A percentile compares a stretch with the other conserved stretches of the same genome.
phyloP scores from a whole-genome alignment of 2,113 vertebrate species.

The Empidonax traillii region DNA sequence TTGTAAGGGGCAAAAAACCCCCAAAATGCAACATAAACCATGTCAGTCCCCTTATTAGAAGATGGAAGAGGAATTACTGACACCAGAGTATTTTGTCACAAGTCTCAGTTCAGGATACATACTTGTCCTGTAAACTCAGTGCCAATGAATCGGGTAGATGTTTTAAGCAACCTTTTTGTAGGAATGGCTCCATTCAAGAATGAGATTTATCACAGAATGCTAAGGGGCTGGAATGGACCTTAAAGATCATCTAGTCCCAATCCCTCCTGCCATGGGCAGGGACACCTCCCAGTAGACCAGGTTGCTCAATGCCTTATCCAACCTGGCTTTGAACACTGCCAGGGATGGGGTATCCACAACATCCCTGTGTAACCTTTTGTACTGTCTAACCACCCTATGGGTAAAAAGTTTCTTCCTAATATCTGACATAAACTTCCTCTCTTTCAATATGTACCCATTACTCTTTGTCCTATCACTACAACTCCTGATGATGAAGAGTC shows the following conservation, averaged over 20 bases:
- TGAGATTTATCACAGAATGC: not conserved
- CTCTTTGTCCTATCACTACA: not conserved
- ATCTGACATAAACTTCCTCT: not conserved
- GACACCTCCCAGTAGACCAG: not conserved
- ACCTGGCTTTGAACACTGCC: not conserved
- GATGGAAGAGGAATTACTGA: not conserved
- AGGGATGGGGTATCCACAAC: not conserved
- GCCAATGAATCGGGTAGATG: not conserved
- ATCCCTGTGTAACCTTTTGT: not conserved
- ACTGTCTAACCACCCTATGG: not conserved
- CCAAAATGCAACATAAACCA: rapidly evolving
- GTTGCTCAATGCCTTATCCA: not conserved
- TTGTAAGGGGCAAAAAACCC: not conserved
- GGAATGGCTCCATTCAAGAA: not conserved
- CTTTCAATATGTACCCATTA: not conserved
- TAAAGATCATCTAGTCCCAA: not conserved
- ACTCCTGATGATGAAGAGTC: not conserved
- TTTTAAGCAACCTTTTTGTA: not conserved
- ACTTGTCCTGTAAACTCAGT: not conserved
- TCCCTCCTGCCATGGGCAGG: not conserved
- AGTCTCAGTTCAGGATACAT: not conserved
- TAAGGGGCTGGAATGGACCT: not conserved
- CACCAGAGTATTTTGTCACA: not conserved
- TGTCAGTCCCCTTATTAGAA: not conserved
- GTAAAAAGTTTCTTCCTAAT: not conserved